Conservation (phyloP, 2,797 vertebrate genomes). For the Sarcophilus harrisii region DNA sequence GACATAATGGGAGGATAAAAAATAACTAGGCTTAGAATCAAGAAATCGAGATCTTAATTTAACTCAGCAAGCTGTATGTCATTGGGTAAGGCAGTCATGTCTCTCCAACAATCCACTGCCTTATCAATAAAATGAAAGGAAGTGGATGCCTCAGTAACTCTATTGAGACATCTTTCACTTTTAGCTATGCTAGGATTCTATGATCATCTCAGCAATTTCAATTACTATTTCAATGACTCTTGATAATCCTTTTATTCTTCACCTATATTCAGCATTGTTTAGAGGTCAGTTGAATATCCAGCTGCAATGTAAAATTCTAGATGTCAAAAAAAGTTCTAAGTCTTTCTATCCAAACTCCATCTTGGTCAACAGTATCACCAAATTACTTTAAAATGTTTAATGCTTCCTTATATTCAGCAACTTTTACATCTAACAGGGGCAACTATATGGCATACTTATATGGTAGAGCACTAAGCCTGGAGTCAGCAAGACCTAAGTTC, state of each 20-base stretch:
- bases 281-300: neutral
- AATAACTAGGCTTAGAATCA: neutral
- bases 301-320: neutral
- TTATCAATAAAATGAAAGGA: neutral
- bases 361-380: neutral
- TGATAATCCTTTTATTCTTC: neutral
- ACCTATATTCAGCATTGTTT: neutral
- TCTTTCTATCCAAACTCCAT: neutral
- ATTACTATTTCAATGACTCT: neutral
- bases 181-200: neutral
- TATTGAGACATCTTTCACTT: neutral
- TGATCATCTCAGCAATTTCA: neutral
- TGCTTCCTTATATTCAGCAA: neutral
- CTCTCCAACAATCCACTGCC: neutral
- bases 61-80: neutral
- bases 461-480: neutral
- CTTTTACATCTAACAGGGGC: neutral
- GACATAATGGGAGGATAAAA: neutral
- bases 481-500: neutral
- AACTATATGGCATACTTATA: neutral
- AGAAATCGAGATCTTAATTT: neutral
- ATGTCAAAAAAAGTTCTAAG: neutral
- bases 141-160: neutral
- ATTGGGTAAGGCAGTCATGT: neutral
- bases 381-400: neutral